Conservation (phyloP, 2,113 vertebrate genomes). For the Carassius auratus region DNA sequence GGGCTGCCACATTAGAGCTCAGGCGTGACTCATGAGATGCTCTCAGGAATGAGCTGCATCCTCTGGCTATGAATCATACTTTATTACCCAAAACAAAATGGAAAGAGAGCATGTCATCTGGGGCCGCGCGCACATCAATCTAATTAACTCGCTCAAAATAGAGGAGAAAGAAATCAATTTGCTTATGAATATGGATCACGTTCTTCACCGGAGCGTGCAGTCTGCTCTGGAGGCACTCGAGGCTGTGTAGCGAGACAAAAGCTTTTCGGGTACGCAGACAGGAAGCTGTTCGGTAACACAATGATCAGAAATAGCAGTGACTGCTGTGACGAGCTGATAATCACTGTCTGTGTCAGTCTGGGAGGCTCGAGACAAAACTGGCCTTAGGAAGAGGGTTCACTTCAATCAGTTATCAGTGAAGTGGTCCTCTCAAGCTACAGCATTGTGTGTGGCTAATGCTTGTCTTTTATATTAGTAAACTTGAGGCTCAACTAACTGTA, state of each 20-base stretch:
- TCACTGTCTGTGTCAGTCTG: slow-evolving; percentile 8
- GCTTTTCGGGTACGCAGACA: neutral
- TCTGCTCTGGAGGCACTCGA: slow-evolving; percentile 22
- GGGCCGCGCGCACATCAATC: slow-evolving; percentile 71
- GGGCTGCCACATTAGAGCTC: slow-evolving; percentile 16
- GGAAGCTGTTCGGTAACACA: slow-evolving; percentile 5
- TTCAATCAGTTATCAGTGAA: slow-evolving; percentile 10
- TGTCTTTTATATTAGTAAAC: neutral
- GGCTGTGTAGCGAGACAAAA: slow-evolving; percentile 16
- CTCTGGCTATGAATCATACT: slow-evolving; percentile 74
- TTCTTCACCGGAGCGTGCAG: slow-evolving; percentile 28
- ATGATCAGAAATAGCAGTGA: slow-evolving; percentile 1
- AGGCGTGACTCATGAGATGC: slow-evolving; percentile 53
- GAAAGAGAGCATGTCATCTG: slow-evolving; percentile 74
- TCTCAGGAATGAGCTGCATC: slow-evolving; percentile 60
- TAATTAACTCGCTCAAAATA: slow-evolving; percentile 76
- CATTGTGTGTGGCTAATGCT: neutral
- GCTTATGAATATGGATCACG: slow-evolving; percentile 73
- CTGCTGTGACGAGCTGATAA: slow-evolving; percentile 20
- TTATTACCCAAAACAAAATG: slow-evolving; percentile 73
- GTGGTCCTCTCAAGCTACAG: neutral
- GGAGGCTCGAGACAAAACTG: neutral
- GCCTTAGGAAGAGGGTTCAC: slow-evolving; percentile 7
- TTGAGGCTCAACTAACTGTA: neutral
- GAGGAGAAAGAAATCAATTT: slow-evolving; percentile 73